Evolutionary conservation across 1,140 invertebrate genomes (phyloP).

Genomic region (Polypedilum vanderplanki): DNA sequence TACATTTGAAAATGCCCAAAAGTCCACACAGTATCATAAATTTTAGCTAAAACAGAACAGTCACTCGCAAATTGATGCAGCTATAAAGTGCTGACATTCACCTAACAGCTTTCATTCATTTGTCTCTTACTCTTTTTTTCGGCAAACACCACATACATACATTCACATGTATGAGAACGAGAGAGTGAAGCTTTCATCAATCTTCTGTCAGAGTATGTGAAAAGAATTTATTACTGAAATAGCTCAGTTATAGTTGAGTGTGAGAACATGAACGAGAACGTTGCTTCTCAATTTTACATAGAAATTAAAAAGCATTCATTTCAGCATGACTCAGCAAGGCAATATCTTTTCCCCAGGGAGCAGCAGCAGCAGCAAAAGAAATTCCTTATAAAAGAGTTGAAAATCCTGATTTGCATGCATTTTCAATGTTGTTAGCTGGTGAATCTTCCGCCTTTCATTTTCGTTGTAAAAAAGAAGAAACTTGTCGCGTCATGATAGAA

Average conservation of each 20-base stretch:
- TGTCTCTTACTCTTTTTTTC: neutral
- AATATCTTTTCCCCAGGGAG: neutral
- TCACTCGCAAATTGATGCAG: neutral
- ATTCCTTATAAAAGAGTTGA: neutral
- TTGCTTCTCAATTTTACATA: neutral
- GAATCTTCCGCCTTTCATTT: too few relatives aligned
- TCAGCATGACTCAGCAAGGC: conserved; percentile 1
- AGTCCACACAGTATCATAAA: too few relatives aligned
- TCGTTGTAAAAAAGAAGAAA: too few relatives aligned
- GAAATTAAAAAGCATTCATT: conserved; percentile 8
- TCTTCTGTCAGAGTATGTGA: neutral
- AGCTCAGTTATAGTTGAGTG: neutral
- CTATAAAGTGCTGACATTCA: neutral
- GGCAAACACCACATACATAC: neutral
- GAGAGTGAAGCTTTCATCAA: neutral
- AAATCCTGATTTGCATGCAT: conserved; percentile 11
- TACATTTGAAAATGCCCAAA: too few relatives aligned
- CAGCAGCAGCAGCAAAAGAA: neutral
- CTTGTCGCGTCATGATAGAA: conserved; percentile 9
- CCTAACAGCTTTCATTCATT: neutral
- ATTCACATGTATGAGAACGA: too few relatives aligned
- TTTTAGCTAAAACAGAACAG: neutral
- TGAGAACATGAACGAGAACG: neutral
- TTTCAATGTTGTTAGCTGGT: neutral
- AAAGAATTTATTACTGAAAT: conserved; percentile 16